Percentiles rank a stretch among this genome's conserved stretches.
These are phyloP conservation scores for Sisor rabdophorus DNA, from an alignment of 2,113 vertebrate genomes.

Conservation along the genomic window DNA sequence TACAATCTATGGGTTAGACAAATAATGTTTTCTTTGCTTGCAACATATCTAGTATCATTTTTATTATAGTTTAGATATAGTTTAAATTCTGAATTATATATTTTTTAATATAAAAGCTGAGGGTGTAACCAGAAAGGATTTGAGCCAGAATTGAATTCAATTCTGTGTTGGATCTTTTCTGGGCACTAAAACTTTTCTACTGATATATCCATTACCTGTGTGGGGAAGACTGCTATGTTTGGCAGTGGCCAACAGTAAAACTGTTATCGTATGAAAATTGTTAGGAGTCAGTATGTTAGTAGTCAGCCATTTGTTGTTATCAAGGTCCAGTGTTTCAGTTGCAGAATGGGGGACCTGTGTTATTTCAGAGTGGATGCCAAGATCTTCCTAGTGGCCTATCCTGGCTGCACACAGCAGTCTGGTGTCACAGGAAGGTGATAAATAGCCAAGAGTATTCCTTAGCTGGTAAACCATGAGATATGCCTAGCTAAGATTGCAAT, in stretches of 20 bases:
- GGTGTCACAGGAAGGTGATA: not conserved
- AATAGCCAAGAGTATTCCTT: slow-evolving; percentile 1
- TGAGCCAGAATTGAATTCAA: too few species aligned
- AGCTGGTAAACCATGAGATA: not conserved
- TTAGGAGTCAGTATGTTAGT: not conserved
- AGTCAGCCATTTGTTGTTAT: not conserved
- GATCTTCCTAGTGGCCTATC: not conserved
- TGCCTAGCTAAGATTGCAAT: not conserved
- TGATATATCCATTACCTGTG: not conserved
- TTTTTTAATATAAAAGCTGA: too few species aligned
- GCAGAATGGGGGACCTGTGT: not conserved
- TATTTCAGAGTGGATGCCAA: not conserved
- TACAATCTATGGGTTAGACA: not conserved
- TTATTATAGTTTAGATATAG: not conserved
- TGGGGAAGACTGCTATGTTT: not conserved
- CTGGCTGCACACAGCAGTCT: not conserved
- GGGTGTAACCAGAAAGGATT: too few species aligned
- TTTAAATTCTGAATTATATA: too few species aligned
- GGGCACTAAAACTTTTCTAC: too few species aligned
- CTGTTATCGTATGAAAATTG: not conserved
- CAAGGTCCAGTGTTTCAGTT: not conserved
- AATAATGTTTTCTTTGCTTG: not conserved
- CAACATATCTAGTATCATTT: not conserved
- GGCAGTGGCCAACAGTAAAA: not conserved
- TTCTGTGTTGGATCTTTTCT: too few species aligned